Conservation (phyloP, 2,797 vertebrate genomes). For the Sebastes hubbsi region DNA sequence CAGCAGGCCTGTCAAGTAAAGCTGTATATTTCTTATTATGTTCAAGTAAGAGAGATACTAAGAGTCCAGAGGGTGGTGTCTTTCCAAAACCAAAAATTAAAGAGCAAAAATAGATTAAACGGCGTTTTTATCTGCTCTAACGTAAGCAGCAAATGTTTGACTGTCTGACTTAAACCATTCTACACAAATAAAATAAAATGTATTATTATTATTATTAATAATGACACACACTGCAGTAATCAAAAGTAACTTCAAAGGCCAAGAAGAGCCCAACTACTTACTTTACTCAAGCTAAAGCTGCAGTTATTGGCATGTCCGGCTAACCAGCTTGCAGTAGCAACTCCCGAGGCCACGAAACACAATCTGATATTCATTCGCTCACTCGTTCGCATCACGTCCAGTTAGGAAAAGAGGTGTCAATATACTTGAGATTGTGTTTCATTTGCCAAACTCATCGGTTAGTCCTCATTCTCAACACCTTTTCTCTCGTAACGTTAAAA, state of each 20-base stretch:
- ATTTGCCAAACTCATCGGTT: background rate
- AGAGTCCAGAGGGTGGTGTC: background rate
- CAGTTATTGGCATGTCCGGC: background rate
- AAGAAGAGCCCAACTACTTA: background rate
- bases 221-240: background rate
- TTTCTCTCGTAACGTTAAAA: background rate
- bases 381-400: too few species aligned
- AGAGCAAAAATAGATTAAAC: background rate
- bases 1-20: background rate
- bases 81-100: background rate
- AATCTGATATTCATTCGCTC: too few species aligned
- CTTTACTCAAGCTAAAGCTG: background rate
- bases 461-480: background rate
- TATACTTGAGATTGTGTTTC: background rate
- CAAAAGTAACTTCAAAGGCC: background rate
- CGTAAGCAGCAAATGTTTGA: background rate
- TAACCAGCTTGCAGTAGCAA: background rate
- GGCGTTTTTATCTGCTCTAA: background rate
- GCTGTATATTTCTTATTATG: background rate
- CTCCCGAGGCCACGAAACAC: background rate
- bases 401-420: background rate
- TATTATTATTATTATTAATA: background rate
- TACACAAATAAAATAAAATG: background rate
- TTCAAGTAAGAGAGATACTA: background rate
- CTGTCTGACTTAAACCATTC: too few species aligned